Conservation (phyloP, 2,797 vertebrate species). For the Cynopterus sphinx region DNA sequence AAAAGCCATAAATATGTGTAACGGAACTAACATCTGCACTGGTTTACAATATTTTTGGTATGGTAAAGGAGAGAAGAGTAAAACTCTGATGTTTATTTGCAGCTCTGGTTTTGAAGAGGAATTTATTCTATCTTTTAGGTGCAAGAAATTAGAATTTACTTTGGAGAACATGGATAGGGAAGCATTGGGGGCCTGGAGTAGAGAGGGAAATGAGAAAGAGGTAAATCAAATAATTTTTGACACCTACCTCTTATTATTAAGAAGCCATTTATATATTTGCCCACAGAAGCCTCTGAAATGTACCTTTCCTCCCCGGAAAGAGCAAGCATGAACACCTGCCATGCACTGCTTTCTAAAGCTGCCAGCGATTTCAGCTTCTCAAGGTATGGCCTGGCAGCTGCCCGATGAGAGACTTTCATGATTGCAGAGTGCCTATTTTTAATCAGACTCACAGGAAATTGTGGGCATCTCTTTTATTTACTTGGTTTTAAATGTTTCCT, state of each 20-base stretch:
- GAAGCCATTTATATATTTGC: background rate
- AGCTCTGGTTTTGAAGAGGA: background rate
- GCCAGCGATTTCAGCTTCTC: conserved; percentile 28
- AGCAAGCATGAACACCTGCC: conserved; percentile 41
- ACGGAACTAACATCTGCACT: conserved; percentile 5
- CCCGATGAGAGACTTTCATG: conserved; percentile 5
- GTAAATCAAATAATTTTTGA: conserved; percentile 8
- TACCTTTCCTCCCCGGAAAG: background rate
- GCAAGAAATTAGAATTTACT: conserved; percentile 21
- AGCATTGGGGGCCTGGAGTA: background rate
- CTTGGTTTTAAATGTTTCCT: conserved; percentile 68
- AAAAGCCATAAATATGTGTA: conserved; percentile 27
- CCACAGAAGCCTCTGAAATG: background rate
- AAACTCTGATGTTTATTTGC: conserved; percentile 41
- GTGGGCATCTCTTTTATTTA: conserved; percentile 70
- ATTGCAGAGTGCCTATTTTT: conserved; percentile 69
- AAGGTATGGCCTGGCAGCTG: conserved; percentile 67
- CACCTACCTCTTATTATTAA: background rate
- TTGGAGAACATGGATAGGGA: background rate
- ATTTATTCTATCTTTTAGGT: background rate
- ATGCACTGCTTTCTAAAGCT: background rate
- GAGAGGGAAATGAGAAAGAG: background rate
- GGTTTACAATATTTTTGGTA: conserved; percentile 27
- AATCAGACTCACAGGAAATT: conserved; percentile 70
- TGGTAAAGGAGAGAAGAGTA: background rate